Conservation (phyloP, 2,797 vertebrate species). For the Netta rufina region DNA sequence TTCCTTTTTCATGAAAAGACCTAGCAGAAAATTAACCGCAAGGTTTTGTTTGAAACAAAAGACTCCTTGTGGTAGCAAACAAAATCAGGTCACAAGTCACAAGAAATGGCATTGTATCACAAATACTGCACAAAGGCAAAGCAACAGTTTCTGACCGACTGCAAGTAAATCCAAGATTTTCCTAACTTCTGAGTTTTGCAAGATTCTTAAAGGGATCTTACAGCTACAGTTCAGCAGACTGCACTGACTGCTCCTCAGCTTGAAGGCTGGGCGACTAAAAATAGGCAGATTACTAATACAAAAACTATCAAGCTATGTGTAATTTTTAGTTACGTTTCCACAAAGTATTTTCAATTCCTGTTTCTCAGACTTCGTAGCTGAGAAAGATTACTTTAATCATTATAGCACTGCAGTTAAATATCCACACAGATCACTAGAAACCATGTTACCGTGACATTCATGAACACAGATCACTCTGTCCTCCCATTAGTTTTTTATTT, state of each 20-base stretch:
- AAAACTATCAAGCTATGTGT: conserved; percentile 16
- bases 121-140: conserved; percentile 62
- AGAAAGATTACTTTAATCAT: not conserved
- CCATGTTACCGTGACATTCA: not conserved
- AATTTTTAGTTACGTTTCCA: conserved; percentile 32
- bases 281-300: conserved; percentile 32
- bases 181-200: conserved; percentile 40
- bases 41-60: conserved; percentile 73
- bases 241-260: not conserved
- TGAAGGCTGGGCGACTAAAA: conserved; percentile 31
- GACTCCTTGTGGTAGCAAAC: conserved; percentile 59
- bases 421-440: not conserved
- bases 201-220: conserved; percentile 28
- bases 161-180: conserved; percentile 58
- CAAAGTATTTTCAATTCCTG: conserved; percentile 26
- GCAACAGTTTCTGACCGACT: conserved; percentile 20
- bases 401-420: not conserved
- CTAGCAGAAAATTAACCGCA: conserved; percentile 72
- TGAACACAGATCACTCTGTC: not conserved
- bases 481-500: not conserved
- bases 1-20: conserved; percentile 71
- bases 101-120: conserved; percentile 68
- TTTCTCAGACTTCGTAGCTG: not conserved
- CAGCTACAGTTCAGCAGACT: not conserved
- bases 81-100: conserved; percentile 59